Evolutionary conservation across 2,888 invertebrate species (phyloP), one percentile per base, ranked within the genome.

Genomic region (Coronaproctus castanopsis): DNA sequence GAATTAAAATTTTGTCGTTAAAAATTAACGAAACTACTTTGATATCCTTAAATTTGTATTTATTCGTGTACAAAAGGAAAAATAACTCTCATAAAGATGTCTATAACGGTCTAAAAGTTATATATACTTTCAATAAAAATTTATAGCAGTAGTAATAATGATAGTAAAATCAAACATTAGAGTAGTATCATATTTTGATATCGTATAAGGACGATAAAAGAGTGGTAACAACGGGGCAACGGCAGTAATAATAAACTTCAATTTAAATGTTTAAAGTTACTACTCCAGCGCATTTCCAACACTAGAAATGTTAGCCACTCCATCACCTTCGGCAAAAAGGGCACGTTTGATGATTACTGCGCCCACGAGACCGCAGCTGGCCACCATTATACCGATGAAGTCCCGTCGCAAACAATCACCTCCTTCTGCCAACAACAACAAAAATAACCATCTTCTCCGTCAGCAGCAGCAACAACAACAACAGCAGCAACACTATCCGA

Each of bases 321-420:
- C 54, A 50, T 50, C 59, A 21, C 59, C 59, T 23, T 59, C 59
- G 23, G 54, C 59, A 51, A 59, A 59, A 59, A 49, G 59, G 50
- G 55, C 59, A 52, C 54, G 59, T 49, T 55, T 59, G 51, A 59
- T 59, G 59, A 49, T 59, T 24, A 55, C 59, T 50, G 55, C 48
- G 21, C 59, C 59, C 21, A 51, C 50, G 51, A 54, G 59, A 55
- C 55, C 49, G 55, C 59, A 59, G 55, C 36, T 36, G 36, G 36
- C 36, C 36, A 36, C 36, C 36, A 36, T 36, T 14, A 59, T 59
- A 24, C 54, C 55, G 22, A 50, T 55, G 23, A 54, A 59, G 52
- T 55, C 55, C n/a, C 59, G 55, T 18, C 50, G 51, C n/a, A 59
- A 59, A 51, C 59, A 55, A 59, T 59, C 59, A 51, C 36, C 36